These are phyloP conservation scores for Drosophila simulans DNA, from an alignment of 1,140 invertebrate genomes.

Conservation along the genomic window DNA sequence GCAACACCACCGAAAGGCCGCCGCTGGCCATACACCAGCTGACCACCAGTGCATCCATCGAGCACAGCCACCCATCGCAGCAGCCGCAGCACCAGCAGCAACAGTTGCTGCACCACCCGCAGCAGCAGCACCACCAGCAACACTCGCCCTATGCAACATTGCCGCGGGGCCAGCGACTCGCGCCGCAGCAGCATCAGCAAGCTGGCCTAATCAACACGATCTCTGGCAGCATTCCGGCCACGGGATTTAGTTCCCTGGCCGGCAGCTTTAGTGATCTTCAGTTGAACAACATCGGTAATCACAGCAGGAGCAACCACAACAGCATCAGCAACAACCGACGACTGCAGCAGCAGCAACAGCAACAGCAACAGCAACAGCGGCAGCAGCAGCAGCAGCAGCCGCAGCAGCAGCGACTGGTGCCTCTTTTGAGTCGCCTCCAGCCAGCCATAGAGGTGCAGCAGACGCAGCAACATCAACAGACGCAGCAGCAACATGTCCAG, in stretches of 20 bases:
- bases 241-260: constrained; percentile 45
- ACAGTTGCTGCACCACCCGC: constrained; percentile 38
- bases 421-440: constrained; percentile 5
- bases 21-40: constrained; percentile 56
- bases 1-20: constrained; percentile 25
- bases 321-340: constrained; percentile 38
- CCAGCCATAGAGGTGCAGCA: constrained; percentile 25
- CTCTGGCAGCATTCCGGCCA: constrained; percentile 76
- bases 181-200: constrained; percentile 34
- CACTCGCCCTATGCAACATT: constrained; percentile 76
- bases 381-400: constrained; percentile 13
- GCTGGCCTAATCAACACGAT: constrained; percentile 78
- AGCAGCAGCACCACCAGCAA: constrained; percentile 44
- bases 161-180: constrained; percentile 50
- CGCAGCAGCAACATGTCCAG: constrained; percentile 22
- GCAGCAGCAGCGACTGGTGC: constrained; percentile 34
- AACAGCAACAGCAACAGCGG: constrained; percentile 12
- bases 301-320: constrained; percentile 25
- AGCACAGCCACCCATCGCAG: constrained; percentile 41
- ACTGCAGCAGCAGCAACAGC: constrained; percentile 33
- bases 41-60: constrained; percentile 75
- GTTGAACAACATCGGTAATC: constrained; percentile 48
- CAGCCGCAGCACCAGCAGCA: constrained; percentile 32
- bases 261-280: constrained; percentile 64
- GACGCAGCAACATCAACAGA: constrained; percentile 10